phyloP scores from a whole-genome alignment of 2,888 invertebrate genomes.

The Heteropelma amictum region DNA sequence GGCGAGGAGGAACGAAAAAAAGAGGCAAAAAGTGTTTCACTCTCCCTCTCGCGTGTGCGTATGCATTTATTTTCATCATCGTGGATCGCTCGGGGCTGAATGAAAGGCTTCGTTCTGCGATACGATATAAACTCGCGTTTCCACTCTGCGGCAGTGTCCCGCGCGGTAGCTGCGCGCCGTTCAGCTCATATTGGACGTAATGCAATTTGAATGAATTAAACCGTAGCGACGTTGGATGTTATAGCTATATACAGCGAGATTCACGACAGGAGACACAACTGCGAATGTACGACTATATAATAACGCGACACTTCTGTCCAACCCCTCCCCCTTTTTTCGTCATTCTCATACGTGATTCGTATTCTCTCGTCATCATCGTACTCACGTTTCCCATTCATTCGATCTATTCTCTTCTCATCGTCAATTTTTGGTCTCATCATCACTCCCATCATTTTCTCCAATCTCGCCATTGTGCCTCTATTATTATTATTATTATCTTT shows the following conservation, averaged over 20 bases:
- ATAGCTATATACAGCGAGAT: background rate
- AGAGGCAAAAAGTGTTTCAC: conserved; percentile 31
- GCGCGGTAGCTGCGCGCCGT: conserved; percentile 52
- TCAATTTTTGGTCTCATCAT: background rate
- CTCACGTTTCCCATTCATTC: background rate
- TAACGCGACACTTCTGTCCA: too few species aligned
- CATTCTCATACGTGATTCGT: background rate
- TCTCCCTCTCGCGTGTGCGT: background rate
- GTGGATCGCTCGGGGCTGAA: conserved; percentile 56
- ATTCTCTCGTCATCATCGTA: background rate
- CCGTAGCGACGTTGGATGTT: too few species aligned
- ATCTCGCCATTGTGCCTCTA: background rate
- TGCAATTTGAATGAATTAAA: too few species aligned
- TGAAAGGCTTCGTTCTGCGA: conserved; percentile 63
- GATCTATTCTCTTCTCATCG: too few species aligned
- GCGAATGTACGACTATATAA: too few species aligned
- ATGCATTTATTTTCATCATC: background rate
- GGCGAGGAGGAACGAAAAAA: conserved; percentile 24
- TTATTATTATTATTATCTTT: background rate
- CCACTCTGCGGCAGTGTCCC: conserved; percentile 9
- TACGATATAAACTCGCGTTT: conserved; percentile 45
- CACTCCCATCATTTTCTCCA: background rate
- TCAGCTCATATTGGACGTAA: conserved; percentile 61
- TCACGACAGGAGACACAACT: background rate
- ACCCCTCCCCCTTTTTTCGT: too few species aligned